A percentile compares a stretch with the other conserved stretches of the same genome.
phyloP scores from a whole-genome alignment of 1,140 invertebrate genomes.

The Drosophila littoralis region DNA sequence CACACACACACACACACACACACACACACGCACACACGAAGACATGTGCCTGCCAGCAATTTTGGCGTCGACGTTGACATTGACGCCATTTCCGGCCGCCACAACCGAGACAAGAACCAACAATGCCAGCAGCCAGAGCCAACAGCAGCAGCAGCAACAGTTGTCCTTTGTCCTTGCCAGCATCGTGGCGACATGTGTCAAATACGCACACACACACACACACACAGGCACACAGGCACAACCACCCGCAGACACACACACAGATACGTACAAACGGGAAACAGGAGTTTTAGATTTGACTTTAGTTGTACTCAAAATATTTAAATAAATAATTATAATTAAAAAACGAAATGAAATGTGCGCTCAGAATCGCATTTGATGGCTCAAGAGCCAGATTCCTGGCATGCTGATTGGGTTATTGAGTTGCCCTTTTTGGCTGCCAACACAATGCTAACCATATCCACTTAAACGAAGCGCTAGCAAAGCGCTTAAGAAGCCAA shows the following conservation, averaged over 20 bases:
- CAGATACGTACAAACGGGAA: not conserved
- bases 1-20: constrained; percentile 39
- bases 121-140: constrained; percentile 32
- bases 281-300: constrained; percentile 3
- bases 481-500: constrained; percentile 44
- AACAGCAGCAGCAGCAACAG: constrained; percentile 43
- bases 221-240: constrained; percentile 20
- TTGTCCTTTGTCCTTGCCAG: constrained; percentile 66
- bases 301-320: constrained; percentile 17
- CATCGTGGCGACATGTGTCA: constrained; percentile 70
- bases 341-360: too few relatives aligned
- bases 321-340: not conserved
- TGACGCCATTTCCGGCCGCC: constrained; percentile 79
- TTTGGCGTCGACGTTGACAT: constrained; percentile 80
- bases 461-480: constrained; percentile 53
- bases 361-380: too few relatives aligned
- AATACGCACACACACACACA: constrained; percentile 42
- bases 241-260: constrained; percentile 16
- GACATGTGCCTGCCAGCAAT: constrained; percentile 53
- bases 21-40: constrained; percentile 13
- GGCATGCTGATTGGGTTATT: constrained; percentile 40
- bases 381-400: too few relatives aligned
- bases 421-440: constrained; percentile 6
- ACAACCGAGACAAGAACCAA: constrained; percentile 43
- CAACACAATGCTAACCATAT: constrained; percentile 33